Evolutionary conservation across 2,113 vertebrate species (phyloP), one percentile per base, ranked within the genome.

Genomic region (Dicrurus megarhynchus): DNA sequence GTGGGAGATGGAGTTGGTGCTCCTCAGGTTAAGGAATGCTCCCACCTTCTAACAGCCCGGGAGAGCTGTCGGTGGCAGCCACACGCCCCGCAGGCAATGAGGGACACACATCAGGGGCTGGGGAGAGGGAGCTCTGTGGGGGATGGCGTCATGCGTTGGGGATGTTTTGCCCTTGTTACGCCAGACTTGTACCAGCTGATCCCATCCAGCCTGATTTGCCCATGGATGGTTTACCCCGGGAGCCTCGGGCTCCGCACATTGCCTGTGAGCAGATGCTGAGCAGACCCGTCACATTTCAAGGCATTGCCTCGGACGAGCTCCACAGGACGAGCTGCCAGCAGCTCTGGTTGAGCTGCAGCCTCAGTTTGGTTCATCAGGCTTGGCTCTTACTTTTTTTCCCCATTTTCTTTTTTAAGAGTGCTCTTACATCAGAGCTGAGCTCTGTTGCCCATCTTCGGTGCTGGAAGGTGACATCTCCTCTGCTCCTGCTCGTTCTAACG

Each of bases 1-100:
- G 11, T 84, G 76, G 92, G 87, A 77, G 49, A 11, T 33, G 94
- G 59, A 35, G n/a, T 4, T 37, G 67, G 19, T 5, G 17, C 56
- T 21, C 12, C 87, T 17, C 10, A 3, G 73, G 8, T 33, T 14
- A 7, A 9, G 10, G 28, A 16, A 1, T 1, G 37, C 37, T 39
- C 17, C 5, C 27, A 3, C 7, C 2, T 21, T 16, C 27, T 39
- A 69, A 68, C 77, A 87, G 9, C 52, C 57, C 5, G 0, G 8
- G 3, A 44, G 68, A 11, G 73, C 8, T 18, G 60, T 32, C 1
- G 0, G 50, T 16, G 5, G 37, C 64, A 46, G 83, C 71, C n/a
- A 0, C 4, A 0, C 0, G 8, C 53, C 42, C 28, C 18, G 10
- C 23, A 3, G 42, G 57, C 79, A 10, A 1, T 3, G 21, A 1